Conservation (phyloP, 1,140 invertebrate species). For the Panulirus ornatus region DNA sequence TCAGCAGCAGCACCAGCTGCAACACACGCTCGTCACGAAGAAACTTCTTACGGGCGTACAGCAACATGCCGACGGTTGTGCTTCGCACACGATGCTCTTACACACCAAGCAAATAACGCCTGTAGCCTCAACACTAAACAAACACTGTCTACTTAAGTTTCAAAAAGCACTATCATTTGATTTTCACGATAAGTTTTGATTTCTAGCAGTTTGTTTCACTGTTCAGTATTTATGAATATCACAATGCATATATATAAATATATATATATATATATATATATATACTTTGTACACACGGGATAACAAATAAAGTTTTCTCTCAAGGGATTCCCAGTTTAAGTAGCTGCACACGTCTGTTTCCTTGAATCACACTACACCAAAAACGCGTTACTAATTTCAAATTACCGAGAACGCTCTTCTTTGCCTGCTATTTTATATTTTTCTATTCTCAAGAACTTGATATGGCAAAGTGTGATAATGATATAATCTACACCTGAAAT, state of each 20-base stretch:
- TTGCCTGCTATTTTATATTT: no score
- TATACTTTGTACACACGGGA: no score
- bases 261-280: no score
- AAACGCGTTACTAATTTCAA: no score
- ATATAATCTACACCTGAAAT: no score
- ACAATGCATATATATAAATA: slow-evolving; percentile 1
- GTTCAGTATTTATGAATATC: neutral
- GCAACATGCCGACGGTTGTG: slow-evolving; percentile 77
- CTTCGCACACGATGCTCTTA: neutral
- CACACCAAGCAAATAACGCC: neutral
- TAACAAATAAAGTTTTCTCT: no score
- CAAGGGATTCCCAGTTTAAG: no score
- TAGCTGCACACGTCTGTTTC: no score
- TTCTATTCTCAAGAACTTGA: no score
- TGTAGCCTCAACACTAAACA: neutral
- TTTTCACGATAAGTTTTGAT: neutral
- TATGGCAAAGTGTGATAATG: no score
- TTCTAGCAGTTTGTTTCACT: neutral
- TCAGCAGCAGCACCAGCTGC: slow-evolving; percentile 87
- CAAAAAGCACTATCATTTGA: slow-evolving; percentile 4
- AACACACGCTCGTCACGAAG: slow-evolving; percentile 86
- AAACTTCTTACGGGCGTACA: slow-evolving; percentile 87
- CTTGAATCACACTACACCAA: no score
- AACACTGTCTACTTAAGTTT: neutral
- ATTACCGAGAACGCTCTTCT: no score